These are phyloP conservation scores for Chironomus tentans DNA, from an alignment of 2,888 invertebrate genomes.

Conservation along the genomic window DNA sequence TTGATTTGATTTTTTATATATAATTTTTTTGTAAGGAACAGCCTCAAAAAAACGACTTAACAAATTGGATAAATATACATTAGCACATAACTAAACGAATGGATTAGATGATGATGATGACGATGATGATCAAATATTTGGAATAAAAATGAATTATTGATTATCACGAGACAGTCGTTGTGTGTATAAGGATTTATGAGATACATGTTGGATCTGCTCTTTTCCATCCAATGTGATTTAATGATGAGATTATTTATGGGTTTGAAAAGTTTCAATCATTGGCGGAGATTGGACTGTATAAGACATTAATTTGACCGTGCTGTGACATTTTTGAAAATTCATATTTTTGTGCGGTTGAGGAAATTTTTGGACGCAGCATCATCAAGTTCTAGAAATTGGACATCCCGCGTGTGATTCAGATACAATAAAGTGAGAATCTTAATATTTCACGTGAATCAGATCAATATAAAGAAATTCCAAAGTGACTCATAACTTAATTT, in stretches of 20 bases:
- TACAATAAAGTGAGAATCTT: not conserved
- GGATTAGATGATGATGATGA: slow-evolving; percentile 4
- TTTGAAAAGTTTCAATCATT: not conserved
- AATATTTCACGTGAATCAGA: not conserved
- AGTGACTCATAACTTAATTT: no score
- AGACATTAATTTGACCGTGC: not conserved
- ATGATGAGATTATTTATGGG: slow-evolving; percentile 20
- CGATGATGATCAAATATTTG: slow-evolving; percentile 17
- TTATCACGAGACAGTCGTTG: not conserved
- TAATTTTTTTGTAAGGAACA: not conserved
- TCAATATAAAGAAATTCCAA: not conserved
- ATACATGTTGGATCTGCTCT: not conserved
- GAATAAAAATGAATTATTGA: slow-evolving; percentile 20
- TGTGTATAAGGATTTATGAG: not conserved
- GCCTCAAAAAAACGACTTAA: not conserved
- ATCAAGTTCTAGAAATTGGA: no score
- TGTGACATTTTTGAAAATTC: no score
- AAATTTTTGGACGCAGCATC: no score
- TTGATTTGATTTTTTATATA: not conserved
- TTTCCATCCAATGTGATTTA: slow-evolving; percentile 9
- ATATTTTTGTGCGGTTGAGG: no score
- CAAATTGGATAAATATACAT: slow-evolving; percentile 24
- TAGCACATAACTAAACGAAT: slow-evolving; percentile 20
- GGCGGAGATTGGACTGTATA: not conserved
- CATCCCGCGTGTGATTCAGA: not conserved